Evolutionary conservation across 2,113 vertebrate genomes (phyloP).

Genomic region (Eretmochelys imbricata): DNA sequence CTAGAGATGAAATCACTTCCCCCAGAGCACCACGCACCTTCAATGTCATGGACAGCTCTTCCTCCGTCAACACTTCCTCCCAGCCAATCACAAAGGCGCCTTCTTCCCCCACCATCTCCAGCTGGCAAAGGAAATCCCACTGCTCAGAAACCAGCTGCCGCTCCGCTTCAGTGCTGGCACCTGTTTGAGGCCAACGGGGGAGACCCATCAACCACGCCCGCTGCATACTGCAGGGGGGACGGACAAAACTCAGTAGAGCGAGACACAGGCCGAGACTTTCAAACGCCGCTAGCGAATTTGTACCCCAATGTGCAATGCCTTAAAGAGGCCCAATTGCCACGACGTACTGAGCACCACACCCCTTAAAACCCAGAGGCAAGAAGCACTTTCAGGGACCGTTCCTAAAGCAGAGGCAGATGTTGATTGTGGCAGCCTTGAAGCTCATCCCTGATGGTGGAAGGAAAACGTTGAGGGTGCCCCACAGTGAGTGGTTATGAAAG

Average conservation of each 20-base stretch:
- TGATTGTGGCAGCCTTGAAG: too few species aligned
- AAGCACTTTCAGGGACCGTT: neutral
- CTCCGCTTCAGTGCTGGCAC: slow-evolving; percentile 68
- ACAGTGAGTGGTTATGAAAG: neutral
- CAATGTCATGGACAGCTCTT: slow-evolving; percentile 85
- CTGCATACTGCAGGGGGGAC: too few species aligned
- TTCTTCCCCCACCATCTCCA: slow-evolving; percentile 88
- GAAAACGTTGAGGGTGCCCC: neutral
- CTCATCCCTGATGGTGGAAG: neutral
- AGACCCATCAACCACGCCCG: accelerated
- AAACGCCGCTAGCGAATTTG: neutral
- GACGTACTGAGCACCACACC: neutral
- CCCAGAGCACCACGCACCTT: slow-evolving; percentile 80
- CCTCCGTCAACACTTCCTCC: slow-evolving; percentile 88
- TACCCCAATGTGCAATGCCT: neutral
- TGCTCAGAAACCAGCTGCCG: slow-evolving; percentile 78
- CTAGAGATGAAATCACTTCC: neutral
- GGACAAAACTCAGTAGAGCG: neutral
- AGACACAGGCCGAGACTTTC: accelerated
- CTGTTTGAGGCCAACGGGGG: slow-evolving; percentile 61
- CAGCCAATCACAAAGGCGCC: slow-evolving; percentile 87
- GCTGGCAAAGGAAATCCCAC: slow-evolving; percentile 84
- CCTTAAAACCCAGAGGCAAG: neutral
- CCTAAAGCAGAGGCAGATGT: neutral
- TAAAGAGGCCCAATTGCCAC: neutral